phyloP scores from a whole-genome alignment of 2,888 invertebrate genomes.

The Oxyteleia sp. region DNA sequence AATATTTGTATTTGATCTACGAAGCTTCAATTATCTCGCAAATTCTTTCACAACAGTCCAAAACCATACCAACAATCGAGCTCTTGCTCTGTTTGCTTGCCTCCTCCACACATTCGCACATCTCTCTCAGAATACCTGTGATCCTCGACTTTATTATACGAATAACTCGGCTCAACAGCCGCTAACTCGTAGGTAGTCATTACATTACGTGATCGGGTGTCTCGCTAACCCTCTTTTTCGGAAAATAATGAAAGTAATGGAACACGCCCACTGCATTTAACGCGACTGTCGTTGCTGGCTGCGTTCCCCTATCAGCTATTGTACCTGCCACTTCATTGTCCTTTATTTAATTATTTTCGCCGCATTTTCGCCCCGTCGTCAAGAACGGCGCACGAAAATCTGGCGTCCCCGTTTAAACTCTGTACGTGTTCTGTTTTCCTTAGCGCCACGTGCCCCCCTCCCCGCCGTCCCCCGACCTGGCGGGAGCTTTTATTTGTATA shows the following conservation, averaged over 20 bases:
- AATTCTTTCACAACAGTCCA: not conserved
- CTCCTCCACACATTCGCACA: conserved; percentile 1
- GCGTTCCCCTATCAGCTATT: conserved; percentile 81
- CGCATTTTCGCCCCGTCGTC: conserved; percentile 62
- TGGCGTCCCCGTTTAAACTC: conserved; percentile 36
- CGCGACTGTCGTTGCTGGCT: conserved; percentile 73
- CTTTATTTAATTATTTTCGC: conserved; percentile 79
- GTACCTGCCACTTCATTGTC: conserved; percentile 82
- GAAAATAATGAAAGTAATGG: conserved; percentile 87
- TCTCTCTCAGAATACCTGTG: conserved; percentile 56
- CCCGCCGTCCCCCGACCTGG: not conserved
- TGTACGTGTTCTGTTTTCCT: conserved; percentile 70
- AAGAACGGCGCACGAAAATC: conserved; percentile 58
- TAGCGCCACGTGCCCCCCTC: conserved; percentile 57
- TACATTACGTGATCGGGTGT: conserved; percentile 77
- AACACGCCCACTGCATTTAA: conserved; percentile 88
- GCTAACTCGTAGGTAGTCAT: conserved; percentile 69
- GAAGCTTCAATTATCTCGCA: not conserved
- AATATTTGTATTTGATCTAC: too few species aligned
- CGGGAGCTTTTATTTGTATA: conserved; percentile 74
- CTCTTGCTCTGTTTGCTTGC: not conserved
- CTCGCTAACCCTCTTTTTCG: conserved; percentile 82
- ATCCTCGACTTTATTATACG: conserved; percentile 68
- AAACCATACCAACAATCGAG: not conserved
- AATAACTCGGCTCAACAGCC: conserved; percentile 64